Base-by-base conservation (phyloP, 2,797 vertebrate genomes). In the Propithecus perrieri region DNA sequence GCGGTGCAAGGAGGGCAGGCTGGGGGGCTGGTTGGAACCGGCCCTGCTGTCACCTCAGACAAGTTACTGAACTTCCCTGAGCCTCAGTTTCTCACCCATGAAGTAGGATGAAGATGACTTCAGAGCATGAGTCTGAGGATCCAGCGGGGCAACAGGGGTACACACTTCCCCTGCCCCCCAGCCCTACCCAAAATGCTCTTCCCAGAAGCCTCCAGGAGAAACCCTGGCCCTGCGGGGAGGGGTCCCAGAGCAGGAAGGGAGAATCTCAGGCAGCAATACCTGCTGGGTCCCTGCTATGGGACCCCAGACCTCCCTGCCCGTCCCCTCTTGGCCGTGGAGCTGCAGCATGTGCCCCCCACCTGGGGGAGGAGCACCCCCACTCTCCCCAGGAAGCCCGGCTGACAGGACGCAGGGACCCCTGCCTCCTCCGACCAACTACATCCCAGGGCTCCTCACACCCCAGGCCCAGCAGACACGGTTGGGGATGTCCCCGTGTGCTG, bases 191-290 rank as follows among this genome's bases (percentile, higher is more conserved):
- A 85, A 57, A 90, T n/a, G 61, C 24, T 30, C 81, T 63, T 79
- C 35, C 35, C 81, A 91, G 65, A 30, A 63, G 35, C 88, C 94
- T 95, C 57, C 43, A 33, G 43, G 61, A 71, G 43, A 43, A 95
- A 55, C 61, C 35, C 1, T 13, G 43, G 26, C 20, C 30, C 48
- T 74, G 22, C 1, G 17, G 1, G 43, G 7, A n/a, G 61, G 38
- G 24, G 20, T 65, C 35, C 33, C 12, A 10, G 59, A 46, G 24
- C 20, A 26, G 67, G 35, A n/a, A 43, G 4, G 20, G 53, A 72
- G 53, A 28, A 22, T 5, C 13, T 53, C 18, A 48, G 84, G 41
- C 18, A 26, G 12, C 4, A 7, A 61, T 14, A 50, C 28, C 14
- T 14, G 33, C 30, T 63, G 55, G 7, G 15, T 14, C n/a, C 85